phyloP scores from a whole-genome alignment of 1,140 invertebrate species.

The Pinna nobilis region DNA sequence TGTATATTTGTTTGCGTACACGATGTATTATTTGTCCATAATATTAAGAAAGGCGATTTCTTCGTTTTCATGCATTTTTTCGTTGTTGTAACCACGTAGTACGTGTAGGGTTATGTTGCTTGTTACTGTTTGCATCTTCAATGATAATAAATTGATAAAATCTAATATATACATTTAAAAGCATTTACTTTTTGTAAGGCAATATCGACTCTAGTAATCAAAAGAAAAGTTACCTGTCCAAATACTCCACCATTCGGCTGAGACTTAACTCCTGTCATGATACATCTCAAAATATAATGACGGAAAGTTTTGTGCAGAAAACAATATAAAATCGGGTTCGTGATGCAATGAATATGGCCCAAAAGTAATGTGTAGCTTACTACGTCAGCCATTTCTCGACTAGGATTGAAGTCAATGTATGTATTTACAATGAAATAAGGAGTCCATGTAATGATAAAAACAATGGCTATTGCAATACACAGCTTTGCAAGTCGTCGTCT shows the following conservation, averaged over 20 bases:
- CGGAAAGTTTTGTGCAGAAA: constrained; percentile 81
- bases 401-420: constrained; percentile 78
- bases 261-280: not conserved
- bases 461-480: constrained; percentile 93
- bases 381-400: constrained; percentile 53
- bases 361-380: constrained; percentile 80
- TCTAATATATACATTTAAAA: too few species aligned
- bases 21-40: too few species aligned
- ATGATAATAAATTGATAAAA: too few species aligned
- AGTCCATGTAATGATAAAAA: constrained; percentile 95
- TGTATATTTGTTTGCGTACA: too few species aligned
- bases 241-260: not conserved
- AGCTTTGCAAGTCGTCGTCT: constrained; percentile 92
- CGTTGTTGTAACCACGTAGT: too few species aligned
- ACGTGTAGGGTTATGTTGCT: too few species aligned
- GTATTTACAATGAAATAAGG: constrained; percentile 85
- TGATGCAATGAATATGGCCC: constrained; percentile 84
- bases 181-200: too few species aligned
- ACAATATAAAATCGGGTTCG: constrained; percentile 86
- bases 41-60: too few species aligned
- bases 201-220: too few species aligned
- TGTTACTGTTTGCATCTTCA: too few species aligned
- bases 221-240: constrained; percentile 28
- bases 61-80: too few species aligned
- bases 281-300: constrained; percentile 51